phyloP scores from a whole-genome alignment of 2,797 vertebrate genomes.

The Cyclopterus lumpus region DNA sequence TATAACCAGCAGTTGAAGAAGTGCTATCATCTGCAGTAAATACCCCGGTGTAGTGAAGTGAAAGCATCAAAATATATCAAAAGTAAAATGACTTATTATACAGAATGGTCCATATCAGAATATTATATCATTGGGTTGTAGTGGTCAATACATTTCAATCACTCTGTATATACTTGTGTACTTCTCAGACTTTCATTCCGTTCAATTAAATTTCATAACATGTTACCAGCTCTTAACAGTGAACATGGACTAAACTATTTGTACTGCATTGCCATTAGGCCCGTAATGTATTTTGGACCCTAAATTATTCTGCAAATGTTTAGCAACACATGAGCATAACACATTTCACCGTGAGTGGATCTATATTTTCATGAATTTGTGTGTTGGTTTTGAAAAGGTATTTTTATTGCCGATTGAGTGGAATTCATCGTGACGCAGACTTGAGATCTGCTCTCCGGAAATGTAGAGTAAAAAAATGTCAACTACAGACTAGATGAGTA shows the following conservation, averaged over 20 bases:
- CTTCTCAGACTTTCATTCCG: background rate
- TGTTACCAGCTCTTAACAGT: background rate
- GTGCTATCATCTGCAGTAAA: too few relatives aligned
- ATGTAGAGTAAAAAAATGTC: slow-evolving; percentile 6
- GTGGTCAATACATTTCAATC: too few relatives aligned
- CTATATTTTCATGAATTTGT: background rate
- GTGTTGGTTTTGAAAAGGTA: background rate
- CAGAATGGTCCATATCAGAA: too few relatives aligned
- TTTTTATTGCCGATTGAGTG: slow-evolving; percentile 12
- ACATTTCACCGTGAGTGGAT: background rate
- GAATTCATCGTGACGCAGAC: background rate
- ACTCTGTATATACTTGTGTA: too few relatives aligned
- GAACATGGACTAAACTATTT: too few relatives aligned
- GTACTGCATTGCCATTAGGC: background rate
- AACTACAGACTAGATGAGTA: background rate
- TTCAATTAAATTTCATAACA: background rate
- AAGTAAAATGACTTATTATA: too few relatives aligned
- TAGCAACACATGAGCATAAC: background rate
- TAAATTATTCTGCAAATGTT: background rate
- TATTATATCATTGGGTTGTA: too few relatives aligned
- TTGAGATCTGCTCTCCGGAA: background rate
- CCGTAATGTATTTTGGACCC: background rate
- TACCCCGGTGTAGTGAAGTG: too few relatives aligned
- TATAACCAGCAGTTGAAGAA: too few relatives aligned
- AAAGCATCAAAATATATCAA: too few relatives aligned